Evolutionary conservation across 1,140 invertebrate genomes (phyloP), one percentile per base, ranked within the genome.

Genomic region (Antheraea pernyi): DNA sequence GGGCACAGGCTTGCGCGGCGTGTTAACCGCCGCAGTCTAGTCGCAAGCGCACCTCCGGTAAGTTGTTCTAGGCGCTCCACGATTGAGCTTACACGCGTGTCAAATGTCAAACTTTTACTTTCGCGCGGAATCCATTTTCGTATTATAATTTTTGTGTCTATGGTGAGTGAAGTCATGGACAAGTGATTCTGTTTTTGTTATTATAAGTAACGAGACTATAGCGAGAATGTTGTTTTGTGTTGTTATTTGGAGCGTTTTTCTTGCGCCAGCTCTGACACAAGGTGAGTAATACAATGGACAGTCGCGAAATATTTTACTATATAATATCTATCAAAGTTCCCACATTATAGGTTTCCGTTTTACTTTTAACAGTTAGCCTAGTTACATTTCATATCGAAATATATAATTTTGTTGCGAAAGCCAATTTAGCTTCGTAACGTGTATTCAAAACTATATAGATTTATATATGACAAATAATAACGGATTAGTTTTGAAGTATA

Each of bases 271-370:
- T 82, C 68, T 80, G 71, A 79, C 86, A 78, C 86, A 89, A 89
- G 88, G 86, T 91, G 81, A 89, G 88, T 89, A 73, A 74, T 84
- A 83, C 84, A 88, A 87, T 85, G 80, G 74, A 76, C 67, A 74
- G 71, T 71, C 74, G 79, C 75, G 79, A 82, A 84, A 84, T 81
- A 77, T 46, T 42, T 65, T 18, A 46, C 18, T 22, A 22, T 11
- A 30, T 61, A 61, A 61, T 13, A 22, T 10, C n/a, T 30, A 36
- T 30, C 22, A 3, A 9, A 61, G 11, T 61, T 61, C 46, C 59
- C 59, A 30, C 59, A 60, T 11, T 60, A 60, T 4, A 60, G 7
- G 13, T 22, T 19, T 60, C 59, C 10, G 30, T 60, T 16, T 18
- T 19, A 18, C 58, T 59, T 19, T 59, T 11, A 22, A 22, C 19